Evolutionary conservation across 2,888 invertebrate genomes (phyloP).

Genomic region (Caenorhabditis afra): DNA sequence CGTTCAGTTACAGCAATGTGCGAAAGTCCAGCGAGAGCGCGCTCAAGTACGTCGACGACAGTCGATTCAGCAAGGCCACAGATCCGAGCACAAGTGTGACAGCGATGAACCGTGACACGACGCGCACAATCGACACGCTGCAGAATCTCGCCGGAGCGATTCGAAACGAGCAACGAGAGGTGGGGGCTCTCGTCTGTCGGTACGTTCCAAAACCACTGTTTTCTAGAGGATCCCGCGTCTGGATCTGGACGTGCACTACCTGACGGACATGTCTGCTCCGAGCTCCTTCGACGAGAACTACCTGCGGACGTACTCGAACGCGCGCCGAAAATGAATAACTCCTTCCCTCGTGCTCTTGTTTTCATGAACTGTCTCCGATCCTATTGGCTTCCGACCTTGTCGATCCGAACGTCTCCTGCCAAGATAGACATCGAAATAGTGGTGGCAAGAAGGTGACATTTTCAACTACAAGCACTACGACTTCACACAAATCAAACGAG

Average conservation of each 20-base stretch:
- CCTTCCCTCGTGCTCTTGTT: too few relatives aligned
- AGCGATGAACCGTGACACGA: constrained; percentile 43
- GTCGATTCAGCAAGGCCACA: constrained; percentile 56
- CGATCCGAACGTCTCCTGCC: too few relatives aligned
- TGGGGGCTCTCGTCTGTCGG: too few relatives aligned
- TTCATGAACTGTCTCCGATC: too few relatives aligned
- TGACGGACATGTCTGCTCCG: constrained; percentile 60
- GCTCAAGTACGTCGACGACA: constrained; percentile 64
- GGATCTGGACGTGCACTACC: constrained; percentile 57
- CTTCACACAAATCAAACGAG: too few relatives aligned
- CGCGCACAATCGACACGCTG: constrained; percentile 55
- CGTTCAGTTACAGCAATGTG: constrained; percentile 64
- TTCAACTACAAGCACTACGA: too few relatives aligned
- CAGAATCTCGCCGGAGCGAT: constrained; percentile 38
- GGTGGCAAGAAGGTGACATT: too few relatives aligned
- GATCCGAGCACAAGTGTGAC: constrained; percentile 35
- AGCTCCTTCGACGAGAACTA: constrained; percentile 67
- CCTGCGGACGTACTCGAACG: constrained; percentile 53
- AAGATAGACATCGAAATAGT: too few relatives aligned
- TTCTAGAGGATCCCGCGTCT: constrained; percentile 51
- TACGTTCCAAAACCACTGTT: neutral
- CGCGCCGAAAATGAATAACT: constrained; percentile 13
- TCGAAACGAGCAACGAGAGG: constrained; percentile 1
- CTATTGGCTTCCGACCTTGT: too few relatives aligned
- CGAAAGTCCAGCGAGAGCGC: constrained; percentile 64